Conservation (phyloP, 1,140 invertebrate genomes). For the Chionoecetes opilio region DNA sequence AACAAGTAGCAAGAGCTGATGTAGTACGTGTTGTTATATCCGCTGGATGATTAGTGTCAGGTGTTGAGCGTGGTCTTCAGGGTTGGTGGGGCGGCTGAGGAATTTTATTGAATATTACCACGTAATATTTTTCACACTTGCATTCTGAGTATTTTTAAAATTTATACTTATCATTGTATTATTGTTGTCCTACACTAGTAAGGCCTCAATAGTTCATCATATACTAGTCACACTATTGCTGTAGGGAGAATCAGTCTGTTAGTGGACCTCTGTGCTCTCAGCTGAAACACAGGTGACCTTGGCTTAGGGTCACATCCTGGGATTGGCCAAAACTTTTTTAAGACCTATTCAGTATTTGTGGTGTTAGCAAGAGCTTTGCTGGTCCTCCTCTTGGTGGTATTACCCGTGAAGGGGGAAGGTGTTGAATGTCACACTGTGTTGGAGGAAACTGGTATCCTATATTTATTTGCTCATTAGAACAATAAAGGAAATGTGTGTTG, state of each 20-base stretch:
- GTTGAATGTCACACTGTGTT: constrained; percentile 6
- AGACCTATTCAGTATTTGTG: constrained; percentile 11
- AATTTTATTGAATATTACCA: neutral
- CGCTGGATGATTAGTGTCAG: neutral
- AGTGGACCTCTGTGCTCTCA: constrained; percentile 14
- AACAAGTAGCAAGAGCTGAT: neutral
- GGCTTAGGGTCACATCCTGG: constrained; percentile 14
- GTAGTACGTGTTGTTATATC: too few relatives aligned
- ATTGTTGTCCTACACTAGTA: constrained; percentile 13
- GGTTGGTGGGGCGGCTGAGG: neutral
- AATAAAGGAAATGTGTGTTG: constrained; percentile 59
- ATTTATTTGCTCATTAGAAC: constrained; percentile 62
- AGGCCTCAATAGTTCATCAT: neutral
- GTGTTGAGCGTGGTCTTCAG: neutral
- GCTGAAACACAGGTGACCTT: constrained; percentile 28
- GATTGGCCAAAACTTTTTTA: neutral
- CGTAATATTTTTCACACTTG: neutral
- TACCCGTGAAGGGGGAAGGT: neutral
- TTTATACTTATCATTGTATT: neutral
- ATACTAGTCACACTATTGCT: constrained; percentile 29
- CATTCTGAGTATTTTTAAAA: neutral
- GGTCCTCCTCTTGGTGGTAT: neutral
- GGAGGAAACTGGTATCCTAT: constrained; percentile 43
- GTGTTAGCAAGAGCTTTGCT: neutral
- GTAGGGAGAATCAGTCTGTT: constrained; percentile 27